Evolutionary conservation across 2,888 invertebrate genomes (phyloP).

Genomic region (Cremastinae sp.): DNA sequence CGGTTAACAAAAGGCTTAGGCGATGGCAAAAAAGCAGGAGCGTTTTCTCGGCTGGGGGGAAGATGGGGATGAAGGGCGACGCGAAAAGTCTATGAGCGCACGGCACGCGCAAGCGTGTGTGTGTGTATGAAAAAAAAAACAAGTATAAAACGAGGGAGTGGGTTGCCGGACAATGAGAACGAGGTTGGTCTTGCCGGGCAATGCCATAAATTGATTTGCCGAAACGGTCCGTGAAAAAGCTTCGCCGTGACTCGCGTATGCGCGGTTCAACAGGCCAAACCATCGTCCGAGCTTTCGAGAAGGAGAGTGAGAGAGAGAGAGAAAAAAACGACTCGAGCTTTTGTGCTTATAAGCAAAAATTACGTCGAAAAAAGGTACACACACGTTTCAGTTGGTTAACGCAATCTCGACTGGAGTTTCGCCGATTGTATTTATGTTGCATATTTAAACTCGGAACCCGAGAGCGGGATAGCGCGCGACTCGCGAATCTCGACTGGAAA

Average conservation of each 20-base stretch:
- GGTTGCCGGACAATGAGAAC: conserved; percentile 76
- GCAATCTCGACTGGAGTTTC: conserved; percentile 53
- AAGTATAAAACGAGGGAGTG: conserved; percentile 43
- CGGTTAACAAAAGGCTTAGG: conserved; percentile 64
- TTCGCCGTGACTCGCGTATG: conserved; percentile 48
- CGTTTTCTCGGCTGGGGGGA: not conserved
- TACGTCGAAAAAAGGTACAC: conserved; percentile 69
- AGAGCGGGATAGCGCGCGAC: conserved; percentile 63
- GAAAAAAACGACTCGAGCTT: conserved; percentile 68
- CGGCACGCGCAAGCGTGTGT: not conserved
- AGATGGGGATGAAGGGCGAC: conserved; percentile 7
- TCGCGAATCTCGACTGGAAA: conserved; percentile 51
- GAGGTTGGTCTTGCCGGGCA: conserved; percentile 64
- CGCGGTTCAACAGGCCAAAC: conserved; percentile 59
- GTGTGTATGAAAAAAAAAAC: not conserved
- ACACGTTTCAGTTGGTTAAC: conserved; percentile 37
- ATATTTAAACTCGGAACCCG: conserved; percentile 72
- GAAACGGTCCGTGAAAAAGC: conserved; percentile 76
- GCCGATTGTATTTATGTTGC: conserved; percentile 78
- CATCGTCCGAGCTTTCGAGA: conserved; percentile 27
- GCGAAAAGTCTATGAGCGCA: conserved; percentile 13
- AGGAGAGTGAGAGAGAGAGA: conserved; percentile 36
- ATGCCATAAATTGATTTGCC: conserved; percentile 80
- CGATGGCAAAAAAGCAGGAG: conserved; percentile 9
- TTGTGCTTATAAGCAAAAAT: conserved; percentile 79